Percentiles rank a stretch among this genome's conserved stretches.
Conservation (phyloP, 2,113 vertebrate genomes). For the Indri indri region DNA sequence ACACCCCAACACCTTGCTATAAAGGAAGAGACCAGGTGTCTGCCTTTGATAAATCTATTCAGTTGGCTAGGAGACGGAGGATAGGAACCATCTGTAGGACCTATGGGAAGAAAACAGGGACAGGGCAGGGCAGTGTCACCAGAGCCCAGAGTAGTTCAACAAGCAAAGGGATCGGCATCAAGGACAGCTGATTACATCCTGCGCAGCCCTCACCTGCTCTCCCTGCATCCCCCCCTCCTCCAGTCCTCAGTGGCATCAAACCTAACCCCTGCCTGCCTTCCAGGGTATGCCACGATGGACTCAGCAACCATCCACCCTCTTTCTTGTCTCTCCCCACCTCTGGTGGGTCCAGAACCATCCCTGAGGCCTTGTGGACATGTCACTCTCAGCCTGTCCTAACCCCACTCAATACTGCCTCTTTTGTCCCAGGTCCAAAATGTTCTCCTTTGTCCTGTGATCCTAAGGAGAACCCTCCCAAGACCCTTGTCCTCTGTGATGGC, state of each 20-base stretch:
- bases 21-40: neutral
- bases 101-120: neutral
- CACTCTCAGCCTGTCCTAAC: neutral
- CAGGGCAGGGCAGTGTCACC: neutral
- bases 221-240: too few species aligned
- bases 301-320: neutral
- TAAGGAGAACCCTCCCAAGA: neutral
- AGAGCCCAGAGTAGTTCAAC: neutral
- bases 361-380: neutral
- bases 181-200: rapidly evolving
- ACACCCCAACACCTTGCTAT: neutral
- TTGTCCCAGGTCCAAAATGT: neutral
- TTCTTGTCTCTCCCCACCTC: neutral
- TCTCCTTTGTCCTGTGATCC: neutral
- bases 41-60: neutral
- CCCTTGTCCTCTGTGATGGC: neutral
- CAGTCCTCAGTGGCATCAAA: rapidly evolving
- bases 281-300: neutral
- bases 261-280: neutral
- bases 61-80: neutral
- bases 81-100: neutral
- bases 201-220: rapidly evolving
- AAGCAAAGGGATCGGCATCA: neutral
- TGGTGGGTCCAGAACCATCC: too few species aligned
- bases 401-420: neutral